These are phyloP conservation scores for Nixonia krombeini DNA, from an alignment of 1,140 invertebrate genomes.

Conservation along the genomic window DNA sequence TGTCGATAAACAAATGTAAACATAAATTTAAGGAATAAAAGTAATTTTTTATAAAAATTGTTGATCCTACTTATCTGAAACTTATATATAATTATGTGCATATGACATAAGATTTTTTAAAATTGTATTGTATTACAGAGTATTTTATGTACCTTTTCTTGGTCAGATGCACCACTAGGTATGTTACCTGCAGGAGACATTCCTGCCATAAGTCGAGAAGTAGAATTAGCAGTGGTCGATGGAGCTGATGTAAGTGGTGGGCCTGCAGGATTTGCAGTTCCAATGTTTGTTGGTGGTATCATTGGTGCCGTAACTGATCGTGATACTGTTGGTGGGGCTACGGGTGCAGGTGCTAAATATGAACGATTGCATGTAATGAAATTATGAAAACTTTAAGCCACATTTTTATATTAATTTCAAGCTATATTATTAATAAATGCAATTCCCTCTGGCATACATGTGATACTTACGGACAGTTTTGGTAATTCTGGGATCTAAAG, in stretches of 20 bases:
- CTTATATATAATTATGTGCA: no score
- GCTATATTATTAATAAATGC: no score
- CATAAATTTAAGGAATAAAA: no score
- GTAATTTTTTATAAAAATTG: no score
- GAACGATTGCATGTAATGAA: neutral
- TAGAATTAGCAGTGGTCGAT: conserved; percentile 55
- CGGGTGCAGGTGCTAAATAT: conserved; percentile 51
- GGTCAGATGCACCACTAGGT: conserved; percentile 84
- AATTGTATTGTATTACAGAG: no score
- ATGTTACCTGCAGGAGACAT: conserved; percentile 76
- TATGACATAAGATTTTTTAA: no score
- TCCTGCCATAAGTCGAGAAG: conserved; percentile 67
- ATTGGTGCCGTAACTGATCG: conserved; percentile 58
- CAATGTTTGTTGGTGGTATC: conserved; percentile 40
- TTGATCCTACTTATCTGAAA: no score
- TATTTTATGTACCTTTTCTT: conserved; percentile 91
- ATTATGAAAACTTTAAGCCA: no score
- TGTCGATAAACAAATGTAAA: no score
- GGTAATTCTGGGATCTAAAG: conserved; percentile 77
- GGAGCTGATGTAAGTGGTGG: conserved; percentile 54
- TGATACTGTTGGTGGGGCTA: conserved; percentile 60
- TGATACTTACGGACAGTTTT: conserved; percentile 67
- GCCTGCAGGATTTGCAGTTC: conserved; percentile 37
- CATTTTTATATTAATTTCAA: no score
- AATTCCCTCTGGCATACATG: no score